Base-by-base conservation (phyloP, 2,113 vertebrate genomes). In the Rhabdomys dilectus region DNA sequence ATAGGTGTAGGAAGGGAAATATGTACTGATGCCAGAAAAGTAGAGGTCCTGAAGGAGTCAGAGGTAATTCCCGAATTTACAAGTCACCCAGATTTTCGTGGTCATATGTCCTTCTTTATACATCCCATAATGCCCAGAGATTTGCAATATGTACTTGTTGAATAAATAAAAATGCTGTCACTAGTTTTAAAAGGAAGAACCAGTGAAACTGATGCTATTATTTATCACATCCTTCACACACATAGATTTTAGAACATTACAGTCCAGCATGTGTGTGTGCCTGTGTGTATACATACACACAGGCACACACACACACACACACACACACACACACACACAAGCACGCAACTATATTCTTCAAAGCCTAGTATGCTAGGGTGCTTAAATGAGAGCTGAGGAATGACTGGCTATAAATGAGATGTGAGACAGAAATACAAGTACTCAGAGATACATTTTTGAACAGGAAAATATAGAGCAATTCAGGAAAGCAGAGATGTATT, bases 401-500 rank as follows among this genome's bases (percentile, higher is more conserved):
- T 15, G 36, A 48, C 16, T 64, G 42, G 34, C 11, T 78, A 4
- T 6, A 4, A 21, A 84, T 48, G 11, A 13, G 31, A n/a, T 9
- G 5, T 85, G 29, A 48, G 15, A 62, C 12, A 26, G 26, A 17
- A 5, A 16, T 34, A 15, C 2, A 5, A 39, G 15, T 11, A 5
- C 11, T 11, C 72, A 70, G 73, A 64, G 22, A 39, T 4, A 89
- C 60, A 62, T 0, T 13, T 21, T 24, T 70, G 16, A 0, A 1
- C 0, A 51, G 31, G 16, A n/a, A 70, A 2, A 24, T 56, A 76
- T 0, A 21, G 9, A 1, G 0, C 7, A 84, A 75, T 26, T 5
- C 56, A 68, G 36, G 5, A 75, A 45, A 89, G 42, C 17, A 36
- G 2, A 39, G 31, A 36, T 36, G 17, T 16, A 60, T 73, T 45